Conservation (phyloP, 2,113 vertebrate genomes). For the Calidris pugnax region DNA sequence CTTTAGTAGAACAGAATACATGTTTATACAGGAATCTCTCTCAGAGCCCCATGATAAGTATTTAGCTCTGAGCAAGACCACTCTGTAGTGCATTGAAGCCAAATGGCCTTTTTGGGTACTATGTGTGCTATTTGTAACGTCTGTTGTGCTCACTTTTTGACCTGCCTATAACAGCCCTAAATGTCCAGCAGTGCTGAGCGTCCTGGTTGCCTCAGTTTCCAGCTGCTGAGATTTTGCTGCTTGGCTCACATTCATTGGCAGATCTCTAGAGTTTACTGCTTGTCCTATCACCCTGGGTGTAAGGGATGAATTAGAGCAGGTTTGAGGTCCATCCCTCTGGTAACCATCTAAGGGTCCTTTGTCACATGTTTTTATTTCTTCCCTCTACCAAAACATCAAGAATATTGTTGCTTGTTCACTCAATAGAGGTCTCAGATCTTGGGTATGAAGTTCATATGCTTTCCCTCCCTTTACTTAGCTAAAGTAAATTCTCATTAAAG, state of each 20-base stretch:
- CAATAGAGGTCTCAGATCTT: not conserved
- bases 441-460: not conserved
- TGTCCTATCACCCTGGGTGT: not conserved
- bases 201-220: not conserved
- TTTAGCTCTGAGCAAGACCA: not conserved
- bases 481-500: not conserved
- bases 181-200: not conserved
- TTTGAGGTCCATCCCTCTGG: not conserved
- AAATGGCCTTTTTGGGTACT: not conserved
- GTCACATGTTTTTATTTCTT: not conserved
- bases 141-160: not conserved
- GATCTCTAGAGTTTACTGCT: not conserved
- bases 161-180: not conserved
- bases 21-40: not conserved
- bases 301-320: not conserved
- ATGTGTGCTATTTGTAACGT: not conserved
- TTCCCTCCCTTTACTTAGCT: not conserved
- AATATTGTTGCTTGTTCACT: not conserved
- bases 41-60: not conserved
- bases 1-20: not conserved
- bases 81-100: not conserved
- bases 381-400: fast-evolving
- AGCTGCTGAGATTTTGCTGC: not conserved
- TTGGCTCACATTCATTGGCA: not conserved
- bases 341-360: not conserved